A percentile compares a stretch with the other conserved stretches of the same genome.
These are phyloP conservation scores for Philereme vetulata DNA, from an alignment of 2,888 invertebrate species.

Conservation along the genomic window DNA sequence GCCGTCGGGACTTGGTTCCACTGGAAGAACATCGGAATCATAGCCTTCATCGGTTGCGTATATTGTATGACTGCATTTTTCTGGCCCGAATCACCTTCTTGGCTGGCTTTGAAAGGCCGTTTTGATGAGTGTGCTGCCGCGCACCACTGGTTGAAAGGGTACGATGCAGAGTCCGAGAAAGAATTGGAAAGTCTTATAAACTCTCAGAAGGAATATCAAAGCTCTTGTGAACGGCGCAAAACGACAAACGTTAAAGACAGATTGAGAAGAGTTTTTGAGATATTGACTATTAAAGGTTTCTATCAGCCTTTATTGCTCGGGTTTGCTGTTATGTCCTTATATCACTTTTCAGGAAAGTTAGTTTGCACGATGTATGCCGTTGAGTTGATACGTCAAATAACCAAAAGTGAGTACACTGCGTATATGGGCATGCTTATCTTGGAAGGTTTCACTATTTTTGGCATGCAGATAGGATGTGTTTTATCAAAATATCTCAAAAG, in stretches of 20 bases:
- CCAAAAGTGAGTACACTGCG: conserved; percentile 52
- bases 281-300: conserved; percentile 48
- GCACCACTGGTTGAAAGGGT: conserved; percentile 56
- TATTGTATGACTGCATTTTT: conserved; percentile 47
- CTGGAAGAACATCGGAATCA: conserved; percentile 55
- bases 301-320: conserved; percentile 55
- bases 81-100: conserved; percentile 59
- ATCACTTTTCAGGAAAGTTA: conserved; percentile 58
- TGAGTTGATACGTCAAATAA: conserved; percentile 56
- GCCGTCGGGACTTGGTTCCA: conserved; percentile 55
- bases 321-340: conserved; percentile 49
- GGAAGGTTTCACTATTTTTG: conserved; percentile 62
- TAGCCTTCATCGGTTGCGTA: conserved; percentile 43
- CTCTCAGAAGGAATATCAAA: conserved; percentile 47
- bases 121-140: conserved; percentile 53
- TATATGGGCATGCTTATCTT: conserved; percentile 63
- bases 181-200: conserved; percentile 50
- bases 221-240: conserved; percentile 31
- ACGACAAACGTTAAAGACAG: conserved; percentile 30
- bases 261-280: conserved; percentile 39
- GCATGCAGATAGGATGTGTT: conserved; percentile 61
- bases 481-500: conserved; percentile 54
- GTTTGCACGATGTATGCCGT: conserved; percentile 59
- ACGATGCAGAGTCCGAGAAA: conserved; percentile 43
- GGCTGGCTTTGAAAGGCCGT: conserved; percentile 57